phyloP scores from a whole-genome alignment of 35 echinoderm and acorn worm species.

The Nesometra sesokonis region DNA sequence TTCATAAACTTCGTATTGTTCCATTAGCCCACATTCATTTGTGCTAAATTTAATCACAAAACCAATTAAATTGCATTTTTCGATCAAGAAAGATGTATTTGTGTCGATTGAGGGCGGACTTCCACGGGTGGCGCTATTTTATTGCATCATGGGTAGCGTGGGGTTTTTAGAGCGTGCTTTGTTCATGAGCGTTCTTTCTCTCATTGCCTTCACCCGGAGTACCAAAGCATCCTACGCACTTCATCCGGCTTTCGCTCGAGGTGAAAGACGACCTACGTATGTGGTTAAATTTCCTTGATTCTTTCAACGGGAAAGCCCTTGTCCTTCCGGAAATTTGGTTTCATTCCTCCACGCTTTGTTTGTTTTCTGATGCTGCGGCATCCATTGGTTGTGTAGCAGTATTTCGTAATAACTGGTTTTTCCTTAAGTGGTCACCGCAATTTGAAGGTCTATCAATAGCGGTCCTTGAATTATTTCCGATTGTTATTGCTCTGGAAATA shows the following conservation, averaged over 20 bases:
- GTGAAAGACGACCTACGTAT: neutral
- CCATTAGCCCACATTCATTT: too few species aligned
- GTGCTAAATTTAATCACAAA: too few species aligned
- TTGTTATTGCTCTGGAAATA: neutral
- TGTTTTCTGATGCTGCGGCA: neutral
- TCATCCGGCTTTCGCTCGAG: neutral
- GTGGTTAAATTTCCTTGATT: neutral
- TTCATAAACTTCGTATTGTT: too few species aligned
- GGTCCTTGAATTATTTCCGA: neutral
- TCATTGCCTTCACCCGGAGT: too few species aligned
- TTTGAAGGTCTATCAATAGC: neutral
- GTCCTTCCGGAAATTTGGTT: neutral
- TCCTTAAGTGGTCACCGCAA: neutral
- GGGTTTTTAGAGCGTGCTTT: too few species aligned
- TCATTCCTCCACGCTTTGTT: neutral
- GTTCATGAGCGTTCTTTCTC: too few species aligned
- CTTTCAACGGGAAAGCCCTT: constrained; percentile 8
- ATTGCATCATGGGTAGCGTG: too few species aligned
- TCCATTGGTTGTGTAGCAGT: neutral
- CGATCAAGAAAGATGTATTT: too few species aligned
- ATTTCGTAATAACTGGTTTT: neutral
- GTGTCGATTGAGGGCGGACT: too few species aligned
- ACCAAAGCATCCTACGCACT: too few species aligned
- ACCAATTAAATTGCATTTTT: too few species aligned
- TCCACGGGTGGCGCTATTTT: too few species aligned